Percentiles rank a stretch among this genome's conserved stretches.
Conservation (phyloP, 2,888 invertebrate species). For the Melanostoma scalare region DNA sequence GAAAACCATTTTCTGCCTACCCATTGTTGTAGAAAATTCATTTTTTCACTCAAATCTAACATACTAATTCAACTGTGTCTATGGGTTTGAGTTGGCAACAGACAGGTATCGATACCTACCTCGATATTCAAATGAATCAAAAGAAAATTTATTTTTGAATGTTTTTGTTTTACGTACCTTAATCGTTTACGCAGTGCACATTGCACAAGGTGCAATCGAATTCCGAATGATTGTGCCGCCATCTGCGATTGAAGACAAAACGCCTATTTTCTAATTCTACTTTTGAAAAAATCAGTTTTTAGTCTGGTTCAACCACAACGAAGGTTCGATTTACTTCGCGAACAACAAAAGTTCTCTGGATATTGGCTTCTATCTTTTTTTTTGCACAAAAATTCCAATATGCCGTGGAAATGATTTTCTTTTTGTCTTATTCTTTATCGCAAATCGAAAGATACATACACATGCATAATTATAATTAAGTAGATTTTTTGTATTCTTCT, state of each 20-base stretch:
- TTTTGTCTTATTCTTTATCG: conserved; percentile 54
- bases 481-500: conserved; percentile 18
- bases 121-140: conserved; percentile 6
- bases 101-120: not conserved
- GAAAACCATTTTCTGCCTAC: conserved; percentile 81
- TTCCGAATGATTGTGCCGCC: conserved; percentile 11
- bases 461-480: conserved; percentile 61
- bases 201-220: conserved; percentile 27
- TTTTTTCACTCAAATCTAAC: conserved; percentile 75
- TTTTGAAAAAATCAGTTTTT: too few species aligned
- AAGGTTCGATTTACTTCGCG: too few species aligned
- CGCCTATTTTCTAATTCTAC: too few species aligned
- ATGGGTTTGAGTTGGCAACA: not conserved
- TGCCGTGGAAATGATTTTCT: conserved; percentile 40
- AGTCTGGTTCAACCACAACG: too few species aligned
- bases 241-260: conserved; percentile 21
- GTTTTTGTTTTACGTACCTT: conserved; percentile 35
- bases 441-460: conserved; percentile 71
- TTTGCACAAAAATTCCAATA: conserved; percentile 49
- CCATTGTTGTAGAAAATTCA: conserved; percentile 79
- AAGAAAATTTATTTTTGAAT: not conserved
- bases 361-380: conserved; percentile 18
- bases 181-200: conserved; percentile 10
- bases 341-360: too few species aligned
- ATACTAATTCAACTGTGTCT: conserved; percentile 4